phyloP scores from a whole-genome alignment of 1,140 invertebrate genomes.

The Megathymus violae region DNA sequence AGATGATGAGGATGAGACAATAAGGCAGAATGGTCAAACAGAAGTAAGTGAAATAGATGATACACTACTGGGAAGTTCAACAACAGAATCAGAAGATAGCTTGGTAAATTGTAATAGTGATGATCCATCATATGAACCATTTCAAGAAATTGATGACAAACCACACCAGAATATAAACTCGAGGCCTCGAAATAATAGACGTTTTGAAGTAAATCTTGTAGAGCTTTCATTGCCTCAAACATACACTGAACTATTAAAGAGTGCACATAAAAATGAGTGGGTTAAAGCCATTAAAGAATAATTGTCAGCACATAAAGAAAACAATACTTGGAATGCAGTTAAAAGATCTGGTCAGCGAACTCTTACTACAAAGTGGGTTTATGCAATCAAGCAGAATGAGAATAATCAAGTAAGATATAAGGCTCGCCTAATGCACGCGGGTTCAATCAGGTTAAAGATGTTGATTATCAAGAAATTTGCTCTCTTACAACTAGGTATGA shows the following conservation, averaged over 20 bases:
- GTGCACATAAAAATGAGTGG: slow-evolving; percentile 35
- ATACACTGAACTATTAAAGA: slow-evolving; percentile 32
- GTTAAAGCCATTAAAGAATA: slow-evolving; percentile 34
- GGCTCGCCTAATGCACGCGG: slow-evolving; percentile 44
- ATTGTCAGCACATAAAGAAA: slow-evolving; percentile 35
- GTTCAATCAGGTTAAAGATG: slow-evolving; percentile 44
- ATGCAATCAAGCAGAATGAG: slow-evolving; percentile 30
- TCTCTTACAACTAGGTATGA: slow-evolving; percentile 63
- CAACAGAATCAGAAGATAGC: slow-evolving; percentile 19
- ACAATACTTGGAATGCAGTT: slow-evolving; percentile 38
- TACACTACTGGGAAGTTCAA: too few species aligned
- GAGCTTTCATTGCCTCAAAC: slow-evolving; percentile 32
- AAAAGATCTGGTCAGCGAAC: slow-evolving; percentile 25
- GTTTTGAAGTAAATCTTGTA: slow-evolving; percentile 33
- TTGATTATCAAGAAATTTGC: slow-evolving; percentile 77
- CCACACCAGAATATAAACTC: slow-evolving; percentile 17
- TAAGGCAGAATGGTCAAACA: background rate
- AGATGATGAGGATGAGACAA: slow-evolving; percentile 10
- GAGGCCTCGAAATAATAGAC: slow-evolving; percentile 33
- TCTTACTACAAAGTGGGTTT: slow-evolving; percentile 45
- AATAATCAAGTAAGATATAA: slow-evolving; percentile 39
- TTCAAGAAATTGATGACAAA: slow-evolving; percentile 17
- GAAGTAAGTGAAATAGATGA: too few species aligned
- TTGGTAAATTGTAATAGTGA: slow-evolving; percentile 20
- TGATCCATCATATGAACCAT: slow-evolving; percentile 28